These are phyloP conservation scores for Conus ventricosus DNA, from an alignment of 1,140 invertebrate species.

Conservation along the genomic window DNA sequence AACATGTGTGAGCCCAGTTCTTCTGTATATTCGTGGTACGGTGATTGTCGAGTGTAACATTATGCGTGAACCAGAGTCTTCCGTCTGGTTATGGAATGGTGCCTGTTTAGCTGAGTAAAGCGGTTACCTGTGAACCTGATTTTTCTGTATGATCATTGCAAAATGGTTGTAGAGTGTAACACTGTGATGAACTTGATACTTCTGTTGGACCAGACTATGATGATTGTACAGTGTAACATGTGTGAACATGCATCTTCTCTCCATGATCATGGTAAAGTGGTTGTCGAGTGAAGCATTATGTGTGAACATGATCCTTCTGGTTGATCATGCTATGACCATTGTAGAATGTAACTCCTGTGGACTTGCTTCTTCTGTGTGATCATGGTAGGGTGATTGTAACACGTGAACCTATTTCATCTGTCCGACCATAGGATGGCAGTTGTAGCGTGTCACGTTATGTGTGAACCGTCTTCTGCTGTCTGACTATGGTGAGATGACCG, in stretches of 20 bases:
- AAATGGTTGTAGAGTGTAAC: background rate
- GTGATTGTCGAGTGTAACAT: background rate
- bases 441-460: no score
- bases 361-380: constrained; percentile 69
- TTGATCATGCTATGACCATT: no score
- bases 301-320: no score
- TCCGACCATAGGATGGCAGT: constrained; percentile 68
- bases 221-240: constrained; percentile 18
- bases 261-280: constrained; percentile 29
- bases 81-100: no score
- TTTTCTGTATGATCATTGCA: constrained; percentile 70
- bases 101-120: constrained; percentile 46
- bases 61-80: no score
- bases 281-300: background rate
- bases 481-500: no score
- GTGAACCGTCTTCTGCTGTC: no score
- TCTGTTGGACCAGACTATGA: no score
- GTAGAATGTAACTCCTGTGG: constrained; percentile 53
- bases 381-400: constrained; percentile 57
- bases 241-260: constrained; percentile 67
- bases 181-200: no score
- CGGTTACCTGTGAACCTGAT: constrained; percentile 66
- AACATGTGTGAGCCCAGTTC: constrained; percentile 70
- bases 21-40: constrained; percentile 70
- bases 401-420: constrained; percentile 66